Base-by-base conservation (phyloP, 2,888 invertebrate species). In the Diogma glabrata region DNA sequence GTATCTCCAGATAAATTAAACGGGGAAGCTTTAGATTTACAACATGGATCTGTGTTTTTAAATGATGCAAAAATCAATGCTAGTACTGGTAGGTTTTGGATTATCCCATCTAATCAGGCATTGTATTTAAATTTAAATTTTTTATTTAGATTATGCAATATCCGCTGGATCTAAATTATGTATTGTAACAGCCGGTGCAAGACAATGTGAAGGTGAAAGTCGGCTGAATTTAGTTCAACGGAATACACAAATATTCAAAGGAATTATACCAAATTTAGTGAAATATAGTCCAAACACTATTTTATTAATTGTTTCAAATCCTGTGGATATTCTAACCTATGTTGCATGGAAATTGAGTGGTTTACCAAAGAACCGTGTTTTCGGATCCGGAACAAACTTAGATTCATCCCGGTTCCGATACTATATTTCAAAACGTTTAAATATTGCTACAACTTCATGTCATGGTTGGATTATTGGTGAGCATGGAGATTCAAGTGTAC, bases 381-480 rank as follows among this genome's bases (percentile, higher is more conserved):
- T 94, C 60, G 91, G 92, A 3, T 85, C 87, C 17, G 93, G 93
- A 2, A 91, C 91, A 7, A 90, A 89, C 67, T 72, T 94, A 57
- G 93, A 94, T 67, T 86, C 92, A 0, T 83, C 89, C 0, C 72
- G 93, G 43, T 91, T 94, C 70, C 78, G 90, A 3, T 87, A 85
- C 64, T 72, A 89, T 43, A 73, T 94, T 45, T 84, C 87, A 0
- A 80, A 90, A 63, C 79, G 76, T 56, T 71, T 93, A 12, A 77
- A 79, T 30, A 77, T 92, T 14, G 84, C 89, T 0, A 77, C 89
- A 0, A 77, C 81, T 7, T 86, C 84, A 53, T 83, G 85, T 57
- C 86, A 90, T 60, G 92, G 86, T 0, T 91, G 83, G 76, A 83
- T 93, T 57, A 86, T 93, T 59, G 93, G 92, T 3, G 93, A 93